Percentiles rank a stretch among this genome's conserved stretches.
Evolutionary conservation across 2,113 vertebrate species (phyloP).

Genomic region (Myotis brandtii): DNA sequence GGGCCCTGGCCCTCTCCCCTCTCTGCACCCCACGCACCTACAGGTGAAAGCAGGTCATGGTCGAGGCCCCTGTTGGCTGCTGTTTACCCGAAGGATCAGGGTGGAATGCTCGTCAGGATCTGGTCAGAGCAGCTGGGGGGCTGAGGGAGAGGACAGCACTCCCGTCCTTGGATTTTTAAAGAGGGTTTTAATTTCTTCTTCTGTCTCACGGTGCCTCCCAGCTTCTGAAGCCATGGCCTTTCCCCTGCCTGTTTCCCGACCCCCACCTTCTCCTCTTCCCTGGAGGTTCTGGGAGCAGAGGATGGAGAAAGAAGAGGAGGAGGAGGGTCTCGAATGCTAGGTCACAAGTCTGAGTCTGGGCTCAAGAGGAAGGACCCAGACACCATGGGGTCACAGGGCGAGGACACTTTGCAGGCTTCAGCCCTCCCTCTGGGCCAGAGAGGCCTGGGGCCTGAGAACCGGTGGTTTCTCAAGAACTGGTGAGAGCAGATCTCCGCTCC

Average conservation of each 20-base stretch:
- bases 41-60: not conserved
- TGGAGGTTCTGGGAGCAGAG: not conserved
- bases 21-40: too few species aligned
- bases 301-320: not conserved
- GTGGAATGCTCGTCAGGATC: not conserved
- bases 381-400: not conserved
- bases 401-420: not conserved
- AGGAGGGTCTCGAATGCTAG: not conserved
- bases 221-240: not conserved
- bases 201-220: not conserved
- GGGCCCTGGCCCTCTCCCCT: not conserved
- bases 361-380: not conserved
- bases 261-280: not conserved
- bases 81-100: fast-evolving
- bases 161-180: not conserved
- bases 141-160: not conserved
- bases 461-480: not conserved
- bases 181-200: not conserved
- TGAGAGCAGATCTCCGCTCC: not conserved
- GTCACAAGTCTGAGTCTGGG: not conserved
- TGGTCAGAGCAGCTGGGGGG: not conserved
- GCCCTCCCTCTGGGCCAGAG: not conserved
- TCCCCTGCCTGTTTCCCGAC: not conserved
- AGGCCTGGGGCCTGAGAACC: not conserved
- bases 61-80: not conserved